Evolutionary conservation across 1,140 invertebrate genomes (phyloP).

Genomic region (Nautilus pompilius): DNA sequence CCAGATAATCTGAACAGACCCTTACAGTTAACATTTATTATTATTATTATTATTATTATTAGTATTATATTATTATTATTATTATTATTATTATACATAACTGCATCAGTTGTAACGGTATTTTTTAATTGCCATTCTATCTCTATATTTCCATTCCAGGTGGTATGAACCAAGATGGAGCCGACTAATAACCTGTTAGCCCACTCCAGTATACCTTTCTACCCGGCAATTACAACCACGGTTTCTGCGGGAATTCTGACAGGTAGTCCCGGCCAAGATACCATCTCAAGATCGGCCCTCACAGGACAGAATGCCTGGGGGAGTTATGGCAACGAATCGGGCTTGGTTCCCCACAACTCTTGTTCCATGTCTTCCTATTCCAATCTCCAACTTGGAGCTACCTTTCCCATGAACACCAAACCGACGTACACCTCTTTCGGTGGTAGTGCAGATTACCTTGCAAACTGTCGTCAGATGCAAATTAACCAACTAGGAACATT

Average conservation of each 20-base stretch:
- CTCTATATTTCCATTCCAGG: conserved; percentile 18
- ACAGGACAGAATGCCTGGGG: conserved; percentile 45
- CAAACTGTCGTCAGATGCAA: conserved; percentile 49
- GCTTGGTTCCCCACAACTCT: conserved; percentile 37
- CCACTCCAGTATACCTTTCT: conserved; percentile 41
- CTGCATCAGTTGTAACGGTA: too few species aligned
- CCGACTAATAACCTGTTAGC: conserved; percentile 37
- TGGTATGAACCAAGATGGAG: conserved; percentile 40
- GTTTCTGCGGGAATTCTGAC: conserved; percentile 38
- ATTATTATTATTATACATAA: too few species aligned
- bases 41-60: too few species aligned
- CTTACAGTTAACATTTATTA: too few species aligned
- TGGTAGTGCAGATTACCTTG: conserved; percentile 36
- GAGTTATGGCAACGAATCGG: conserved; percentile 28
- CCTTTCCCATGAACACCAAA: conserved; percentile 47
- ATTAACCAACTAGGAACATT: conserved; percentile 41
- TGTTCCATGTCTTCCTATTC: conserved; percentile 49
- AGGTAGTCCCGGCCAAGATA: conserved; percentile 31
- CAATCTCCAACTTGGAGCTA: conserved; percentile 42
- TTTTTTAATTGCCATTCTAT: neutral
- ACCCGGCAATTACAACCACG: conserved; percentile 32
- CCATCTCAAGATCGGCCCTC: conserved; percentile 22
- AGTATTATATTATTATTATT: too few species aligned
- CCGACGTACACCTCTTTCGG: conserved; percentile 27
- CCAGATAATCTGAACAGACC: too few species aligned